Conservation (phyloP, 2,797 vertebrate species). For the Thunnus albacares region DNA sequence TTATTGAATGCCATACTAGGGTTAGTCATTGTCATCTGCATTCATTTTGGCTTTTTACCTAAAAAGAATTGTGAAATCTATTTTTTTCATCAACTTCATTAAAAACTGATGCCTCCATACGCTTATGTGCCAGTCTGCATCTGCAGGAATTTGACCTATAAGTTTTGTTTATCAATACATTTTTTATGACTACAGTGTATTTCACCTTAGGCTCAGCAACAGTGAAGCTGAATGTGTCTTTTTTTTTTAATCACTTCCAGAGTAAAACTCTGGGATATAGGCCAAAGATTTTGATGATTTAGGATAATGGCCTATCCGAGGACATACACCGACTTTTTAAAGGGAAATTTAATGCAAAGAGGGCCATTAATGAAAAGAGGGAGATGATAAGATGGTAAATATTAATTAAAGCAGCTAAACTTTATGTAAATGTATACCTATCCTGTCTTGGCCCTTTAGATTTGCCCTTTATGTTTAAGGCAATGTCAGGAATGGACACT, state of each 20-base stretch:
- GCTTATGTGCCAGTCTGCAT: neutral
- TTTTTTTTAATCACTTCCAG: conserved; percentile 27
- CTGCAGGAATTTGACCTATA: conserved; percentile 15
- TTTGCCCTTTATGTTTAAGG: neutral
- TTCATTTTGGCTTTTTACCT: neutral
- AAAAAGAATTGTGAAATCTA: neutral
- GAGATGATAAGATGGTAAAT: conserved; percentile 13
- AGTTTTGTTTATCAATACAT: conserved; percentile 32
- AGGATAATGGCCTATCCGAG: conserved; percentile 32
- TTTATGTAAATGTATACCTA: conserved; percentile 9
- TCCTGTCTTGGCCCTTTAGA: neutral
- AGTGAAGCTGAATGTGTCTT: conserved; percentile 25
- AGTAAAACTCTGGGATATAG: conserved; percentile 38
- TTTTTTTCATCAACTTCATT: conserved; percentile 5
- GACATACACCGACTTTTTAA: conserved; percentile 20
- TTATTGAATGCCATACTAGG: too few relatives aligned
- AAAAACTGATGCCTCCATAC: neutral
- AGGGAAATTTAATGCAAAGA: conserved; percentile 37
- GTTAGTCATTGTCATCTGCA: too few relatives aligned
- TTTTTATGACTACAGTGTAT: conserved; percentile 24
- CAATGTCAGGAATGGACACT: neutral
- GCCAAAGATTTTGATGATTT: conserved; percentile 46
- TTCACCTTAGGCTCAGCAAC: conserved; percentile 9
- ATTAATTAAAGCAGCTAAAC: conserved; percentile 15
- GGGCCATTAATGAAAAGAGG: conserved; percentile 25